These are phyloP conservation scores for Oegoconia quadripuncta DNA, from an alignment of 2,888 invertebrate species.

Conservation along the genomic window DNA sequence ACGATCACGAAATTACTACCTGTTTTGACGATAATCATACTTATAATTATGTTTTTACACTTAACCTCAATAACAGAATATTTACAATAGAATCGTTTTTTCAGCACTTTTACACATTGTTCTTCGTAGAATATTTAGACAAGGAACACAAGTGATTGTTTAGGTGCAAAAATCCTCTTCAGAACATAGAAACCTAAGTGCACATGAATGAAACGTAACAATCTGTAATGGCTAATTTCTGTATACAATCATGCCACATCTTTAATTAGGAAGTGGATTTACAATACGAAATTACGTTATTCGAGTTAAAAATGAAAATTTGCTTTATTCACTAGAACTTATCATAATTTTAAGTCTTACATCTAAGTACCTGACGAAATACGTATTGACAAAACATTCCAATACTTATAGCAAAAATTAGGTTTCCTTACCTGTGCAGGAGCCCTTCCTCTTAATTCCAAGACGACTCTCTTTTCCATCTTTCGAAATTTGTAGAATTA, in stretches of 20 bases:
- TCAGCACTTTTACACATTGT: conserved; percentile 19
- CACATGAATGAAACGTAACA: conserved; percentile 74
- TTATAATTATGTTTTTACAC: conserved; percentile 55
- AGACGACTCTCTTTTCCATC: conserved; percentile 97
- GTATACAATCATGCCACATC: conserved; percentile 70
- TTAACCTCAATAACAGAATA: conserved; percentile 68
- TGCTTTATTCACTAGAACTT: conserved; percentile 26
- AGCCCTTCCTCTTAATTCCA: conserved; percentile 95
- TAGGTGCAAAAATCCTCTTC: conserved; percentile 24
- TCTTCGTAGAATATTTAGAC: conserved; percentile 6
- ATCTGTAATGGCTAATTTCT: conserved; percentile 73
- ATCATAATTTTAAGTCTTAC: conserved; percentile 40
- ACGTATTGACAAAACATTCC: conserved; percentile 79
- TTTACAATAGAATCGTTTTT: conserved; percentile 42
- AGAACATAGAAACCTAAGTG: conserved; percentile 42
- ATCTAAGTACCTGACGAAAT: conserved; percentile 60
- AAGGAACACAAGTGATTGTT: conserved; percentile 13
- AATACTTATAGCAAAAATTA: conserved; percentile 58
- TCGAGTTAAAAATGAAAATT: conserved; percentile 19
- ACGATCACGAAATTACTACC: not conserved
- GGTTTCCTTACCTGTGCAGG: conserved; percentile 89
- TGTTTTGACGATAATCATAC: conserved; percentile 31
- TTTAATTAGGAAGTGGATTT: conserved; percentile 40
- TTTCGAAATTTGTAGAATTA: conserved; percentile 40
- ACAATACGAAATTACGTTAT: conserved; percentile 20